A percentile compares a stretch with the other conserved stretches of the same genome.
Evolutionary conservation across 2,113 vertebrate genomes (phyloP).

Genomic region (Petromus typicus): DNA sequence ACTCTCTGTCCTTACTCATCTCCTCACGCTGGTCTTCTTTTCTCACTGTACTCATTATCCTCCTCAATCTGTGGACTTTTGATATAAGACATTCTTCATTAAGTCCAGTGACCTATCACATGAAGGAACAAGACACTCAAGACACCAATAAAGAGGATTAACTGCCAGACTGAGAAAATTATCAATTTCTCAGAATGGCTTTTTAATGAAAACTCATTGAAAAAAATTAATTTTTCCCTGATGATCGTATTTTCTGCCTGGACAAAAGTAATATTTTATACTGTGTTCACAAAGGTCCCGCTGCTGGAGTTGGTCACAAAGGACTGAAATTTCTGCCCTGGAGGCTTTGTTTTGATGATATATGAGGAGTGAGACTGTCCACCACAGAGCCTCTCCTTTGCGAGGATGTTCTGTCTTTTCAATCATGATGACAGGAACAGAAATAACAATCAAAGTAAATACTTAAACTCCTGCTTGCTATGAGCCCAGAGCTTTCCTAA

Average conservation of each 20-base stretch:
- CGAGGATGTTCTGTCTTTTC: background rate
- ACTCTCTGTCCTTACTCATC: background rate
- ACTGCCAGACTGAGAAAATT: slow-evolving; percentile 16
- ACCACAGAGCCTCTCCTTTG: background rate
- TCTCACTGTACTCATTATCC: background rate
- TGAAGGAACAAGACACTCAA: background rate
- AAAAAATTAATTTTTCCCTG: slow-evolving; percentile 24
- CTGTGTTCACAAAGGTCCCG: background rate
- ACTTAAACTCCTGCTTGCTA: background rate
- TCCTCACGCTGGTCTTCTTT: background rate
- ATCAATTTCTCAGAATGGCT: background rate
- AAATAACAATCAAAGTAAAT: background rate
- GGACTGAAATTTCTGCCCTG: background rate
- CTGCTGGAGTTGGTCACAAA: background rate
- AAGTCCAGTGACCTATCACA: background rate
- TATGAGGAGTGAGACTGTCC: background rate
- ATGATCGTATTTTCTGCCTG: slow-evolving; percentile 47
- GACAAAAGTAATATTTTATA: background rate
- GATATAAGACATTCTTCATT: background rate
- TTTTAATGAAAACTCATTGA: slow-evolving; percentile 31
- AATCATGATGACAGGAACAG: background rate
- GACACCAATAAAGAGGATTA: background rate
- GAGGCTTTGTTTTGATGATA: background rate
- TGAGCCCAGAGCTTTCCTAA: background rate
- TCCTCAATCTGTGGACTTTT: background rate